phyloP scores from a whole-genome alignment of 2,888 invertebrate genomes.

The Andrena hattorfiana region DNA sequence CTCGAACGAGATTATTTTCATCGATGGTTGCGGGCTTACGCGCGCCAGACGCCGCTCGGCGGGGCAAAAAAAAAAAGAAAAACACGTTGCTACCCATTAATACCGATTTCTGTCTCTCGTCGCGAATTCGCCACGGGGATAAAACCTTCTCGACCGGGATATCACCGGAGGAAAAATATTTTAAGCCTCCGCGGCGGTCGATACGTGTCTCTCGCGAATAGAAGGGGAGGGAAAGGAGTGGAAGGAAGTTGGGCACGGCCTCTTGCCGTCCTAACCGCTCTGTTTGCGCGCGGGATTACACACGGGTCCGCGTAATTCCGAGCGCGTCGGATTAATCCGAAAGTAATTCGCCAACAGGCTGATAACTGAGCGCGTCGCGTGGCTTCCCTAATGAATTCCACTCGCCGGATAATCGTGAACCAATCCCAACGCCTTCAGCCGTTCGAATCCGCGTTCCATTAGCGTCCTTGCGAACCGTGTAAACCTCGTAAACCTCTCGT shows the following conservation, averaged over 20 bases:
- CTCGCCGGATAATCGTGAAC: conserved; percentile 59
- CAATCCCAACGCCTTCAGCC: conserved; percentile 26
- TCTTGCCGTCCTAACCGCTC: conserved; percentile 4
- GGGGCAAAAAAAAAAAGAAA: conserved; percentile 30
- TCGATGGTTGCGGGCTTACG: conserved; percentile 54
- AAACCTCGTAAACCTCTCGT: neutral
- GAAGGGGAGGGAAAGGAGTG: neutral
- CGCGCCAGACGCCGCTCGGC: conserved; percentile 44
- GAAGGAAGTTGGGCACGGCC: neutral
- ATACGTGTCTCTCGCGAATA: conserved; percentile 9
- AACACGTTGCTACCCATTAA: conserved; percentile 23
- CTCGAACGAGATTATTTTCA: conserved; percentile 56
- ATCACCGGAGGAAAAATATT: neutral
- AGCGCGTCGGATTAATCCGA: conserved; percentile 61
- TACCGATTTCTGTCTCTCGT: conserved; percentile 41
- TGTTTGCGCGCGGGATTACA: conserved; percentile 50
- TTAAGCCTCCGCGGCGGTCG: neutral
- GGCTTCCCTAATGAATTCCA: conserved; percentile 53
- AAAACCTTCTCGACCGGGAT: neutral
- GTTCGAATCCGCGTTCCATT: neutral
- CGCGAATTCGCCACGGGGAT: conserved; percentile 1
- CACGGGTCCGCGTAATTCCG: conserved; percentile 53
- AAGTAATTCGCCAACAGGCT: conserved; percentile 61
- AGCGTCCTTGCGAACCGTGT: neutral
- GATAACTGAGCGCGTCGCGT: conserved; percentile 45